A percentile compares a stretch with the other conserved stretches of the same genome.
Conservation (phyloP, 1,140 invertebrate species). For the Physella acuta region DNA sequence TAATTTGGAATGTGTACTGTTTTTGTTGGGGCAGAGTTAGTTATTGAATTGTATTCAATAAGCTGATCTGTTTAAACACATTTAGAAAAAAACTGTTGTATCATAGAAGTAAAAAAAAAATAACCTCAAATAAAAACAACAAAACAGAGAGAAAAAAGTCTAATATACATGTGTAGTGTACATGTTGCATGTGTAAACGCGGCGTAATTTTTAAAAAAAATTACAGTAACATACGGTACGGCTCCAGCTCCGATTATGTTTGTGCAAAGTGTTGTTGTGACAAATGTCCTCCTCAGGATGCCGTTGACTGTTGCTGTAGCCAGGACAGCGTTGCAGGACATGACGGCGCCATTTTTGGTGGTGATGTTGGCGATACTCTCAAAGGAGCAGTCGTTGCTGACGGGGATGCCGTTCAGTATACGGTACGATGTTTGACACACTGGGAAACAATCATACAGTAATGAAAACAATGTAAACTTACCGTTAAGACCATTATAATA, state of each 20-base stretch:
- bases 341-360: background rate
- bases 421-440: background rate
- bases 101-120: too few relatives aligned
- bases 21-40: too few relatives aligned
- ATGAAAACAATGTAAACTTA: too few relatives aligned
- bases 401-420: background rate
- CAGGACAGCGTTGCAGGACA: slow-evolving; percentile 3
- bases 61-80: too few relatives aligned
- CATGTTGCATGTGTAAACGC: background rate
- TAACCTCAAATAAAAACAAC: too few relatives aligned
- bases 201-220: background rate
- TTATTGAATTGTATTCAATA: too few relatives aligned
- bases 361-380: slow-evolving; percentile 11
- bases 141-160: too few relatives aligned
- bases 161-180: background rate
- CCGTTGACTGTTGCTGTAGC: background rate
- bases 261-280: background rate
- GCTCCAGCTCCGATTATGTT: background rate
- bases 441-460: too few relatives aligned
- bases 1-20: too few relatives aligned
- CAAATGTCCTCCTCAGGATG: background rate
- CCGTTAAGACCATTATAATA: too few relatives aligned
- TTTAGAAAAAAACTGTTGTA: too few relatives aligned
- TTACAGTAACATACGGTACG: too few relatives aligned
- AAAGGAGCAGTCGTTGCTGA: background rate